Evolutionary conservation across 2,113 vertebrate species (phyloP).

Genomic region (Cariama cristata): DNA sequence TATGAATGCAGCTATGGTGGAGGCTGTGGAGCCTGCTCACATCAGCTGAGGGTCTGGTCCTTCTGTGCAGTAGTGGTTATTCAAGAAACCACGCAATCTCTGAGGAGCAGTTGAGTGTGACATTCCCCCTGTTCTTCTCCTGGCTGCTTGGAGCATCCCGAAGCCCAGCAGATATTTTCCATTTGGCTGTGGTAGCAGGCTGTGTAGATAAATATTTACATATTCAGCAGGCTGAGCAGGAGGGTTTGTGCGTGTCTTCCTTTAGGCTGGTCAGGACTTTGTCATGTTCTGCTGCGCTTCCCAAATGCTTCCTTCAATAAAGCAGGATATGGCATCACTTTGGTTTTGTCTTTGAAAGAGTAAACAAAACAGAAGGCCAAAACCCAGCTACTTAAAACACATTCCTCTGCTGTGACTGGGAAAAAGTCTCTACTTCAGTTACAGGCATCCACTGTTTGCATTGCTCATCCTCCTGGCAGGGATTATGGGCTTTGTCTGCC

Average conservation of each 20-base stretch:
- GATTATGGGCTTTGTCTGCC: not conserved
- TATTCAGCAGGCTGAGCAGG: not conserved
- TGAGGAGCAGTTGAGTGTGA: not conserved
- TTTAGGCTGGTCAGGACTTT: not conserved
- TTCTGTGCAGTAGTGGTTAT: not conserved
- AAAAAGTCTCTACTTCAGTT: not conserved
- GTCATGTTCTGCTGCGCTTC: not conserved
- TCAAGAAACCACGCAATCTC: not conserved
- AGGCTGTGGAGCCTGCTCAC: not conserved
- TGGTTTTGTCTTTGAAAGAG: constrained; percentile 7
- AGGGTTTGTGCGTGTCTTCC: not conserved
- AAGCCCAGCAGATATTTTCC: not conserved
- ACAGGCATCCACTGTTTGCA: not conserved
- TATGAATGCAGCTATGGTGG: accelerated
- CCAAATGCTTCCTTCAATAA: not conserved
- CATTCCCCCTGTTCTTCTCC: not conserved
- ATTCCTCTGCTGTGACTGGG: not conserved
- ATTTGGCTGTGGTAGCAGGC: not conserved
- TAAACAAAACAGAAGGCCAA: constrained; percentile 22
- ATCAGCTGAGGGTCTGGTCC: not conserved
- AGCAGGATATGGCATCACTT: not conserved
- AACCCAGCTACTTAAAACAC: not conserved
- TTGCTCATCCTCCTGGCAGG: not conserved
- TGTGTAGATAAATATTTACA: not conserved
- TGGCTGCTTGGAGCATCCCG: not conserved